Base-by-base conservation (phyloP, 2,797 vertebrate genomes). In the Manis javanica region DNA sequence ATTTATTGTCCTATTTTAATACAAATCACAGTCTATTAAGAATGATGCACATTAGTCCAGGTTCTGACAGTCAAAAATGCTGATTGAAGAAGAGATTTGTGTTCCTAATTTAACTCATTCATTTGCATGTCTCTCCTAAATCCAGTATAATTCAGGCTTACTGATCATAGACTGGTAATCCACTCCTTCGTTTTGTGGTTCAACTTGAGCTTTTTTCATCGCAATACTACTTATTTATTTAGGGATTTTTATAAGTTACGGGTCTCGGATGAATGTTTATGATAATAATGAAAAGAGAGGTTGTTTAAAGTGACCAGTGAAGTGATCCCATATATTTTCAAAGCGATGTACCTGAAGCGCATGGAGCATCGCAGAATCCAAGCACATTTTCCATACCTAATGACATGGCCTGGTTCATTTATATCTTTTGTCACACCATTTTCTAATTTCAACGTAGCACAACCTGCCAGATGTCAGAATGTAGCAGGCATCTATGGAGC, bases 81-180 rank as follows among this genome's bases (percentile, higher is more conserved):
- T 96, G 97, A 96, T 59, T 39, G 69, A 78, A 97, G 97, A 94
- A 93, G 91, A 90, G 49, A 93, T 97, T 97, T 97, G 95, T 90
- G 55, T 86, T 97, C 72, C 90, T 97, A 97, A 97, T 97, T 98
- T 96, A 97, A 97, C 95, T 94, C 93, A 94, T 42, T 94, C 74
- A 31, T 81, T 71, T 90, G 91, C 93, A 92, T 92, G 93, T 90
- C 77, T 95, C 81, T 93, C 63, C 64, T 55, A 95, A 96, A 59
- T 71, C 71, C 91, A 94, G 87, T 90, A 87, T 85, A 91, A 96
- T 96, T 96, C 94, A 96, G 78, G 53, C 71, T 79, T 90, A 34
- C 94, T 87, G 57, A 92, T 96, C 91, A 93, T 37, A 93, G 89
- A 46, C 66, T 74, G 77, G 83, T 90, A 85, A 97, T 96, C 89